Evolutionary conservation across 2,888 invertebrate genomes (phyloP).

Genomic region (Polydrusus pterygomalis): DNA sequence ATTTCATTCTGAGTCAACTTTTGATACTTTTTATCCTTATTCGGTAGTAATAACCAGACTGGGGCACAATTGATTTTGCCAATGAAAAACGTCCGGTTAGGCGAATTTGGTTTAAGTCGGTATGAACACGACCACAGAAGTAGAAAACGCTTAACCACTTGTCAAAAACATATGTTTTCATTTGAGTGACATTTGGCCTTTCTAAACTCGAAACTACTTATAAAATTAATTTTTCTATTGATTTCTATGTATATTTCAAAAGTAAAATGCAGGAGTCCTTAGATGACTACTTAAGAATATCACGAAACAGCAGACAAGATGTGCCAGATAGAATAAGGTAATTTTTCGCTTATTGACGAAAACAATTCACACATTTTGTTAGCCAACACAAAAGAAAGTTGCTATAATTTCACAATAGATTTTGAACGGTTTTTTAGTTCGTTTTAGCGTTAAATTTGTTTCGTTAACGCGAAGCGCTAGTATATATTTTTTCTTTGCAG

Average conservation of each 20-base stretch:
- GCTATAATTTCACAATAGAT: conserved; percentile 38
- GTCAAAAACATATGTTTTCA: conserved; percentile 31
- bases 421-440: conserved; percentile 13
- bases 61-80: too few relatives aligned
- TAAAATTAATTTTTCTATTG: conserved; percentile 4
- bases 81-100: not conserved
- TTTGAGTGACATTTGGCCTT: conserved; percentile 19
- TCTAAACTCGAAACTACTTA: conserved; percentile 1
- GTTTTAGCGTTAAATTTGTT: conserved; percentile 33
- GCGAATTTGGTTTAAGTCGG: not conserved
- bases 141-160: not conserved
- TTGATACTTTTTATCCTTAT: too few relatives aligned
- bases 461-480: conserved; percentile 29
- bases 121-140: not conserved
- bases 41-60: too few relatives aligned
- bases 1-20: too few relatives aligned
- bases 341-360: conserved; percentile 2
- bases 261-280: conserved; percentile 67
- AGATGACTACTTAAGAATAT: conserved; percentile 67
- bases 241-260: conserved; percentile 1
- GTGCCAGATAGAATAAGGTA: conserved; percentile 59
- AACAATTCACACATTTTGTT: conserved; percentile 18
- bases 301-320: conserved; percentile 59
- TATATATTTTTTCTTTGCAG: conserved; percentile 56
- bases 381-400: conserved; percentile 43